Evolutionary conservation across 2,113 vertebrate genomes (phyloP), one percentile per base, ranked within the genome.

Genomic region (Gallinago undulata): DNA sequence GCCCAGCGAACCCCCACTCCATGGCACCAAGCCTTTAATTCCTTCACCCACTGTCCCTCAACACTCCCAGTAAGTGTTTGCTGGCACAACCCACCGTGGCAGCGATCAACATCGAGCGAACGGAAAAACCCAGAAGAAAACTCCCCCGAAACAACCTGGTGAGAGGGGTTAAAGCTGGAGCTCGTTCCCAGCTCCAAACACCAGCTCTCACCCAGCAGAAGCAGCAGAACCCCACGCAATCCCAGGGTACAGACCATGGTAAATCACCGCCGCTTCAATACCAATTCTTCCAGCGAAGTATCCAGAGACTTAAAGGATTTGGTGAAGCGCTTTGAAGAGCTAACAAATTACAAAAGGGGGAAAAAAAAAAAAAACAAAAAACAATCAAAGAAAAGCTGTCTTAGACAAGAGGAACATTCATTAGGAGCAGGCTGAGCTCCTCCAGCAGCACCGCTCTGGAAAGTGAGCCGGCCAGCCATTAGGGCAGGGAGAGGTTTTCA

Each of bases 91-190:
- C 7, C 50, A 4, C 39, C 2, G n/a, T 10, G 45, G 13, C 81
- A 73, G 67, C 6, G 4, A 68, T 25, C 3, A 24, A 19, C 22
- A 4, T 1, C 0, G 16, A 57, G 43, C 30, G 50, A 27, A 35
- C 5, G 12, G 13, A 59, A 66, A 43, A 66, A 7, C 14, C 6
- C 60, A 57, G 72, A 25, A 14, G 47, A 35, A 60, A 69, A 45
- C 13, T 1, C 13, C 56, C 31, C 33, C 3, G 14, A 12, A 27
- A 14, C 28, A 22, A 23, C 4, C 24, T 4, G 2, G 39, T 18
- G 28, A 31, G 63, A 33, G 39, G 1, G 3, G 5, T 2, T 8
- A 11, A 6, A 17, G 33, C 33, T 45, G 7, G 2, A 39, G 39
- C 43, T 19, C 4, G 0, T 22, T 23, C 9, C 69, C 6, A 33